These are phyloP conservation scores for Masnerella sp. DNA, from an alignment of 2,888 invertebrate species.

Conservation along the genomic window DNA sequence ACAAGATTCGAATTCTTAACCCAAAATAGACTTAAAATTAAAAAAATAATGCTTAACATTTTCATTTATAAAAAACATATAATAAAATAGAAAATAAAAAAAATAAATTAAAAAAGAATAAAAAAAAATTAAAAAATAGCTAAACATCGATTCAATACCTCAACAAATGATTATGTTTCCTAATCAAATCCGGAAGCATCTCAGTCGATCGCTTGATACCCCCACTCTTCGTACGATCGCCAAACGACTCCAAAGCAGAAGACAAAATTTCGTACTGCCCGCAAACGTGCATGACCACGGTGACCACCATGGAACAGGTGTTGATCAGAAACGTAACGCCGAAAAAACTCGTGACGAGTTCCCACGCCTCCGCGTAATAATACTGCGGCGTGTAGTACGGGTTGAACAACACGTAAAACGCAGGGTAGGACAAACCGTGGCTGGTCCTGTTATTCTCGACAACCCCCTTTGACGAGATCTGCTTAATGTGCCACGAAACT, in stretches of 20 bases:
- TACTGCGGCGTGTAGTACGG: conserved; percentile 5
- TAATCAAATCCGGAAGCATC: background rate
- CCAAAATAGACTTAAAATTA: background rate
- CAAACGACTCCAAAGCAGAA: background rate
- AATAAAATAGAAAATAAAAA: no score
- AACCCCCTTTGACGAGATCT: background rate
- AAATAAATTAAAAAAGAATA: no score
- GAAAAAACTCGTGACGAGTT: conserved; percentile 9
- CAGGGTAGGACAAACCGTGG: conserved; percentile 11
- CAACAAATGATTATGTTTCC: conserved; percentile 9
- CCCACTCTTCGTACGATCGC: background rate
- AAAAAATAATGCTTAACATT: no score
- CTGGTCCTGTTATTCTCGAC: conserved; percentile 10
- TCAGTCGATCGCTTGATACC: background rate
- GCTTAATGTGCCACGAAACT: conserved; percentile 19
- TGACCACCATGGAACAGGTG: conserved; percentile 8
- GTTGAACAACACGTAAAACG: conserved; percentile 10
- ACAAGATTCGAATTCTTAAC: background rate
- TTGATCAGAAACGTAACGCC: conserved; percentile 7
- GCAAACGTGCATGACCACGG: conserved; percentile 24
- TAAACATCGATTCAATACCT: conserved; percentile 5
- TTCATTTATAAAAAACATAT: background rate
- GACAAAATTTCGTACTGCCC: conserved; percentile 37
- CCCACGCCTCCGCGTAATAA: background rate
- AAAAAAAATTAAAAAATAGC: background rate